A percentile compares a stretch with the other conserved stretches of the same genome.
Evolutionary conservation across 2,797 vertebrate species (phyloP).

Genomic region (Silurus aristotelis): DNA sequence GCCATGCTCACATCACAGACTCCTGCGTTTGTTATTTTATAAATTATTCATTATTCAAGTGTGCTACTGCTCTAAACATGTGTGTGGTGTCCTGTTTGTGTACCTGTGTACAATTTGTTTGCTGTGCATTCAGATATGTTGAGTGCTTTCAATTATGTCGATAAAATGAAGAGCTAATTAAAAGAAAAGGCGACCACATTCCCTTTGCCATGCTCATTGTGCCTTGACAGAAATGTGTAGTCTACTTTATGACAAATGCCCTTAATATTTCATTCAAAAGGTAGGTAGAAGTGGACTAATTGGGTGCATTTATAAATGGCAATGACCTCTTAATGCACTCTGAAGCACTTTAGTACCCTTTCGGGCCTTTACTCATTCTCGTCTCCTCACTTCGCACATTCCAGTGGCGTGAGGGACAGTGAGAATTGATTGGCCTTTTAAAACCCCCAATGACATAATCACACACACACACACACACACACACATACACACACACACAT

Average conservation of each 20-base stretch:
- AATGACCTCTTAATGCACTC: constrained; percentile 54
- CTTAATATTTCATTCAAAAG: constrained; percentile 57
- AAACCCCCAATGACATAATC: background rate
- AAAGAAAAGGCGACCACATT: constrained; percentile 42
- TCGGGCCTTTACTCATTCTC: constrained; percentile 4
- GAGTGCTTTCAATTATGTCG: constrained; percentile 33
- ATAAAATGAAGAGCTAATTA: constrained; percentile 38
- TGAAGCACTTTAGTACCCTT: constrained; percentile 28
- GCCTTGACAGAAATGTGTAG: constrained; percentile 57
- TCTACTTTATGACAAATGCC: constrained; percentile 53
- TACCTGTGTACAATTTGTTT: background rate
- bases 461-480: constrained; percentile 21
- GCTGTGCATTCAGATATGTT: constrained; percentile 22
- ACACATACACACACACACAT: constrained; percentile 6
- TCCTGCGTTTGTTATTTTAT: constrained; percentile 13
- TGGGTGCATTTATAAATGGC: constrained; percentile 59
- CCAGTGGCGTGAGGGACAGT: constrained; percentile 2
- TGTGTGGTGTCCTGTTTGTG: background rate
- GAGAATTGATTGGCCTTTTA: constrained; percentile 12
- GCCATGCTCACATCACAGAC: constrained; percentile 8
- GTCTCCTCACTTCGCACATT: constrained; percentile 4
- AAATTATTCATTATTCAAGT: constrained; percentile 12
- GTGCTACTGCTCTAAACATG: background rate
- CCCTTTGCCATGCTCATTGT: constrained; percentile 58
- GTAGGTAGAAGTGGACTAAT: constrained; percentile 54